Evolutionary conservation across 2,888 invertebrate species (phyloP).

Genomic region (Caenorhabditis becei): DNA sequence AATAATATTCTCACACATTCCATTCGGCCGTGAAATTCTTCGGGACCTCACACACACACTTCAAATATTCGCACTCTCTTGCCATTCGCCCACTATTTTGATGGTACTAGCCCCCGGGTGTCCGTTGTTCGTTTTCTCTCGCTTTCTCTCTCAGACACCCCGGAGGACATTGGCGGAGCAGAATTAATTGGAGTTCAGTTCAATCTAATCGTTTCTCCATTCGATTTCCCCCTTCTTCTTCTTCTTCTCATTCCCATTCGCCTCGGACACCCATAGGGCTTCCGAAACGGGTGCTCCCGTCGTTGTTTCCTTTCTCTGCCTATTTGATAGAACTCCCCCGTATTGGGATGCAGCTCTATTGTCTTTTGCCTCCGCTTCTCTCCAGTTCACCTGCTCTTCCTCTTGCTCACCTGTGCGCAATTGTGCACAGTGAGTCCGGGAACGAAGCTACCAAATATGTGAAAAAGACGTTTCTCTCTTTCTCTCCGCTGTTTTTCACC

Average conservation of each 20-base stretch:
- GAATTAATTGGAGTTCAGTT: conserved; percentile 57
- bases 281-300: conserved; percentile 25
- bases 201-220: conserved; percentile 47
- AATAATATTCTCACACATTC: background rate
- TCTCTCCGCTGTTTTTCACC: conserved; percentile 14
- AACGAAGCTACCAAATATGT: conserved; percentile 24
- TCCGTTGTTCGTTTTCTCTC: background rate
- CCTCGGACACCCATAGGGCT: background rate
- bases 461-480: conserved; percentile 13
- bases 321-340: conserved; percentile 41
- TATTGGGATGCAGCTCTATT: conserved; percentile 22
- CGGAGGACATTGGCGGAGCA: conserved; percentile 28
- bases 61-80: conserved; percentile 13
- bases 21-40: background rate
- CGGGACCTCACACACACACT: conserved; percentile 7
- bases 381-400: conserved; percentile 9
- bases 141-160: background rate
- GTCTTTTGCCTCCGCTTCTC: conserved; percentile 30
- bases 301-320: conserved; percentile 18
- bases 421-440: conserved; percentile 8
- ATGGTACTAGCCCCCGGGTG: background rate
- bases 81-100: conserved; percentile 6
- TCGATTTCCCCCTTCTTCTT: background rate
- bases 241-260: too few relatives aligned
- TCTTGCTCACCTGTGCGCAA: conserved; percentile 21